Evolutionary conservation across 2,888 invertebrate genomes (phyloP).

Genomic region (Microctonus brassicae): DNA sequence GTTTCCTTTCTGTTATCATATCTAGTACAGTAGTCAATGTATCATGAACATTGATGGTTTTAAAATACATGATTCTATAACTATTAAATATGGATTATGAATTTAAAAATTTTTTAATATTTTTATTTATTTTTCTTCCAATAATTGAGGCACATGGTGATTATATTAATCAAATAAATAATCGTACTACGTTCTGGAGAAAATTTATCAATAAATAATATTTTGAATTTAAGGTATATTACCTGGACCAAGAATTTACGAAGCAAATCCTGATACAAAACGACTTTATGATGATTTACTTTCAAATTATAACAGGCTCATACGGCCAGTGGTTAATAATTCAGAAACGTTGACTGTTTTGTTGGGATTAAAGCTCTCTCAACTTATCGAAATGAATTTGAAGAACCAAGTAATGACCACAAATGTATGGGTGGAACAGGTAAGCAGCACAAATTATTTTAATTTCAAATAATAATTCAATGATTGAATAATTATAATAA

Average conservation of each 20-base stretch:
- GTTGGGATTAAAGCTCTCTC: conserved; percentile 90
- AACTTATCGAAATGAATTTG: conserved; percentile 91
- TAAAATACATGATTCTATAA: conserved; percentile 13
- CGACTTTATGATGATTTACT: conserved; percentile 95
- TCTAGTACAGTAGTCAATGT: background rate
- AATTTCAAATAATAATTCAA: background rate
- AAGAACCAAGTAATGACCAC: conserved; percentile 96
- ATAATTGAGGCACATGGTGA: conserved; percentile 19
- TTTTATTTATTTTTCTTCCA: conserved; percentile 4
- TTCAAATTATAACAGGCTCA: conserved; percentile 94
- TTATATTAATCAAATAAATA: too few relatives aligned
- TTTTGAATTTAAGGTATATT: conserved; percentile 51
- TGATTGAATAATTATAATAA: background rate
- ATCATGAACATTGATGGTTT: conserved; percentile 9
- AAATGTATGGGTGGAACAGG: conserved; percentile 94
- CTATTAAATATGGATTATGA: conserved; percentile 24
- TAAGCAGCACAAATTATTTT: conserved; percentile 66
- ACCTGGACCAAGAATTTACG: conserved; percentile 67
- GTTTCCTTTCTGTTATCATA: background rate
- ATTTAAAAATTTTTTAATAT: conserved; percentile 8
- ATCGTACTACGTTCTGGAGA: too few relatives aligned
- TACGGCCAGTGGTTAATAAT: conserved; percentile 93
- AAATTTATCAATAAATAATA: too few relatives aligned
- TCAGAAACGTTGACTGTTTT: conserved; percentile 92
- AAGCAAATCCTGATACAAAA: conserved; percentile 95